These are phyloP conservation scores for Archegozetes longisetosus DNA, from an alignment of 1,140 invertebrate species.

Conservation along the genomic window DNA sequence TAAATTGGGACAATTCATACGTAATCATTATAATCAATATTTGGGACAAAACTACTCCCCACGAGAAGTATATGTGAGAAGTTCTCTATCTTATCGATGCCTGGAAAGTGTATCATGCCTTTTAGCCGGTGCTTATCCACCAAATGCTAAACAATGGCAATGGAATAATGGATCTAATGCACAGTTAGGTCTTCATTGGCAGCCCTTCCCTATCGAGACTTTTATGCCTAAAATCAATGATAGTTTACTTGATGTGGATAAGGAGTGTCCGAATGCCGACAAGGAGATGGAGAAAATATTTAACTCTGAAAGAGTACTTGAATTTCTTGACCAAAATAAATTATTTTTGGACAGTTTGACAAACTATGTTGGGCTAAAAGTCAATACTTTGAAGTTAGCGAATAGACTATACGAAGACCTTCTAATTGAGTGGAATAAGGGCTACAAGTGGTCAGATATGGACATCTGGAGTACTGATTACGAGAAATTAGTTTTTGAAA, in stretches of 20 bases:
- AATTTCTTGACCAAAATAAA: background rate
- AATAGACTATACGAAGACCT: conserved; percentile 2
- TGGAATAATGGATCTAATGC: background rate
- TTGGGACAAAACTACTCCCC: background rate
- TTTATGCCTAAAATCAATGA: conserved; percentile 4
- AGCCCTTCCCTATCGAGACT: conserved; percentile 6
- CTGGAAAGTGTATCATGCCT: conserved; percentile 2
- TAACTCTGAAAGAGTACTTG: background rate
- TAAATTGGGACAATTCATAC: conserved; percentile 1
- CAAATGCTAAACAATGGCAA: background rate
- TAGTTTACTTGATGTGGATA: background rate
- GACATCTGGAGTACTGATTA: background rate
- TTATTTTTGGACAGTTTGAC: background rate
- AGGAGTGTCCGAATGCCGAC: conserved; percentile 5
- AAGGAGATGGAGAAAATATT: background rate
- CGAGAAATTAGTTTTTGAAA: background rate
- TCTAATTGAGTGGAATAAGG: background rate
- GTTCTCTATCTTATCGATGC: conserved; percentile 1
- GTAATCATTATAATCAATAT: conserved; percentile 2
- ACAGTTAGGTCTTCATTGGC: background rate
- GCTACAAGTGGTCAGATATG: background rate
- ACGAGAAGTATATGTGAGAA: conserved; percentile 3
- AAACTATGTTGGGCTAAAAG: background rate
- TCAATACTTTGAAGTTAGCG: background rate
- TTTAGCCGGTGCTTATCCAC: background rate